Conservation (phyloP, 2,797 vertebrate genomes). For the Muraenolepis orangiensis region DNA sequence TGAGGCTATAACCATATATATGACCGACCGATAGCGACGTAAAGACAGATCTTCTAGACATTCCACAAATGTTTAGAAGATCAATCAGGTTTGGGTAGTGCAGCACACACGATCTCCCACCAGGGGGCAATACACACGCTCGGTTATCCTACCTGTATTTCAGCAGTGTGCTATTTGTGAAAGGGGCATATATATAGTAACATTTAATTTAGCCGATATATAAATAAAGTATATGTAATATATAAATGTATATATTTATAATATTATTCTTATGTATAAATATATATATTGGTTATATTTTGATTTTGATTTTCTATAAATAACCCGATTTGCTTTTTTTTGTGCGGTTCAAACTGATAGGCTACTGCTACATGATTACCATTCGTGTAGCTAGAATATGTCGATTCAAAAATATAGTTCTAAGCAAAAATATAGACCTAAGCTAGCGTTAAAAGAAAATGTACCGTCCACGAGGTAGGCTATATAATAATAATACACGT, state of each 20-base stretch:
- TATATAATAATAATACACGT: not conserved
- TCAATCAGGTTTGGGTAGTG: not conserved
- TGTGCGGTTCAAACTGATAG: not conserved
- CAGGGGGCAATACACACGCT: conserved; percentile 49
- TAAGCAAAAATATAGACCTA: too few species aligned
- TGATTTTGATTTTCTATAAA: not conserved
- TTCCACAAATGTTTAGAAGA: not conserved
- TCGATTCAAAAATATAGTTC: not conserved
- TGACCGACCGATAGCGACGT: too few species aligned
- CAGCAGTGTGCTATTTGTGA: not conserved
- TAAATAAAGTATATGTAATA: too few species aligned
- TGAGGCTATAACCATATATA: not conserved
- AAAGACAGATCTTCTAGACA: too few species aligned
- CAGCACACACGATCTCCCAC: conserved; percentile 33
- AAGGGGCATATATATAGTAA: not conserved
- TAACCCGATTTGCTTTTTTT: not conserved
- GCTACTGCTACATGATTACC: not conserved
- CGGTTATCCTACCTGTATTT: conserved; percentile 8
- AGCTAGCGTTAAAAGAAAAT: not conserved
- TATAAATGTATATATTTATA: too few species aligned
- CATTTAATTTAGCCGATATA: not conserved
- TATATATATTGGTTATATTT: too few species aligned
- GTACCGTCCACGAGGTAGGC: not conserved
- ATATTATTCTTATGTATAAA: not conserved
- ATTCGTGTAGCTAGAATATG: not conserved